Evolutionary conservation across 2,113 vertebrate species (phyloP).

Genomic region (Ardeotis arabs): DNA sequence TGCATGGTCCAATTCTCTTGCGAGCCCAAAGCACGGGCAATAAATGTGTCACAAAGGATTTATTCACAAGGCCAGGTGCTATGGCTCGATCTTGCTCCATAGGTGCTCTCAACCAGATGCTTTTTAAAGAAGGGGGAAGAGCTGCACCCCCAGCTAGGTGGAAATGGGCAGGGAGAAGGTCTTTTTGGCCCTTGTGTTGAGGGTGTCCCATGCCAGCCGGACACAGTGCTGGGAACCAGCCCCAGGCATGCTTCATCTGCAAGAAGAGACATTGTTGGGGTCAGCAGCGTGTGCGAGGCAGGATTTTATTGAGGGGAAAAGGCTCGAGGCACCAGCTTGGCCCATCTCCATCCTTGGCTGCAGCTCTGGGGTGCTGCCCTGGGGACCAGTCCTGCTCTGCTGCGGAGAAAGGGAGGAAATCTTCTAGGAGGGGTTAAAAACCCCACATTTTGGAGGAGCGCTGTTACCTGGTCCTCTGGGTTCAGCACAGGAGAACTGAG

Average conservation of each 20-base stretch:
- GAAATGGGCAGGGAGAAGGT: not conserved
- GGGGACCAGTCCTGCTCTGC: not conserved
- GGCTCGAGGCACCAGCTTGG: not conserved
- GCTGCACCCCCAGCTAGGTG: not conserved
- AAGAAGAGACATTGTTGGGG: not conserved
- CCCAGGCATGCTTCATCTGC: not conserved
- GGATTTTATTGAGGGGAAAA: not conserved
- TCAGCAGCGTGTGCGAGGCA: not conserved
- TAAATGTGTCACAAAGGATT: not conserved
- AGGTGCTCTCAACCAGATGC: not conserved
- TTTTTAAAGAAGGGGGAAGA: not conserved
- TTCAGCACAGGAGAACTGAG: not conserved
- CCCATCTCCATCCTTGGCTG: not conserved
- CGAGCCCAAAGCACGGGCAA: not conserved
- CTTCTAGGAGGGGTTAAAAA: not conserved
- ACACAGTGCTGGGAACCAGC: accelerated
- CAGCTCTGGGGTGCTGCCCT: not conserved
- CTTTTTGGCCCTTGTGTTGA: not conserved
- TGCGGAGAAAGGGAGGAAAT: not conserved
- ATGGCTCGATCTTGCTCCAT: not conserved
- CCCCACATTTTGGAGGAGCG: not conserved
- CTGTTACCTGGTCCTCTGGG: not conserved
- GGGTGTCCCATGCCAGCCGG: not conserved
- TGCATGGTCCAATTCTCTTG: not conserved
- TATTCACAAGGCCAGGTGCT: not conserved